Base-by-base conservation (phyloP, 2,888 invertebrate species). In the Candidula unifasciata region DNA sequence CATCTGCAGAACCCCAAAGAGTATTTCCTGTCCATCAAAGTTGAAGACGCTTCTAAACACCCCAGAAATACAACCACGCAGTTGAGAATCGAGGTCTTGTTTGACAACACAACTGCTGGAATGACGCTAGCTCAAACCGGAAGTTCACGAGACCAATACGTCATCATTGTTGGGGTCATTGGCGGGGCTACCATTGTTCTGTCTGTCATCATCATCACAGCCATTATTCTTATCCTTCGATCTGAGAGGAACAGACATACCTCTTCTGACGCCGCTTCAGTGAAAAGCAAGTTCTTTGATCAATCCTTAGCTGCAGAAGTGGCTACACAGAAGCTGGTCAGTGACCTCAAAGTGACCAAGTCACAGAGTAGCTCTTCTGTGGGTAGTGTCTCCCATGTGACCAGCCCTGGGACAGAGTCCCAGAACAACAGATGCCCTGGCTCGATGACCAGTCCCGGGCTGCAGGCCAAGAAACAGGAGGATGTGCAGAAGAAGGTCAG, bases 61-160 rank as follows among this genome's bases (percentile, higher is more conserved):
- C 83, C 85, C 8, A 76, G 85, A 35, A 82, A 77, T 64, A 78
- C 86, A 16, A 83, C 85, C 2, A 86, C 88, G 18, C 83, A 84
- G 21, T 74, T 88, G 3, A 78, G 82, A 77, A 83, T 88, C 18
- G 86, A 87, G 24, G 87, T 86, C 21, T 74, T 82, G 60, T 87
- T 85, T 68, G 85, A 78, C 52, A 88, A 88, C 82, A 37, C 54
- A n/a, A 86, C 87, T 18, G 77, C 30, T 2, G 64, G 24, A 35
- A 74, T 44, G 21, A 57, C 52, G 0, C n/a, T 33, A 18, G 24
- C 30, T 13, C 79, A 80, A 24, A 68, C 76, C 30, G 30, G 44
- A 24, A 24, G 16, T 13, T 57, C 52, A 80, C 80, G 76, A 27
- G 44, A 95, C 95, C 54, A 84, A 18, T 88, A 88, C 78, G 76